These are phyloP conservation scores for Ophion ventricosus DNA, from an alignment of 2,888 invertebrate species.

Conservation along the genomic window DNA sequence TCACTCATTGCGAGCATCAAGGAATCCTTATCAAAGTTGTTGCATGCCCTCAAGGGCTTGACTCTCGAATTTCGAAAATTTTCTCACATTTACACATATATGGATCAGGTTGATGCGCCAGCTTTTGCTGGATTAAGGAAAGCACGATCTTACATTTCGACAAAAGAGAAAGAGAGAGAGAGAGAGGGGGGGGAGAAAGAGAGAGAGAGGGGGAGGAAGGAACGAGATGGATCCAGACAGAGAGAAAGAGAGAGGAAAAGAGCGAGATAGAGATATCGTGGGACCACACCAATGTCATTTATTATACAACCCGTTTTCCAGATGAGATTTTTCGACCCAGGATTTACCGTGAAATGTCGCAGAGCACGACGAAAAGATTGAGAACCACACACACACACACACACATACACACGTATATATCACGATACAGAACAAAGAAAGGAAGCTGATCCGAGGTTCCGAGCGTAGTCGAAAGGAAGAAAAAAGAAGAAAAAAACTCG, in stretches of 20 bases:
- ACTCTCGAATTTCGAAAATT: no score
- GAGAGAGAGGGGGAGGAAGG: neutral
- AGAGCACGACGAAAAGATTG: conserved; percentile 35
- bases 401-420: neutral
- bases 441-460: conserved; percentile 20
- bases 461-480: neutral
- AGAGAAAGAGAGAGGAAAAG: neutral
- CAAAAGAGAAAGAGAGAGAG: conserved; percentile 1
- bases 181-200: neutral
- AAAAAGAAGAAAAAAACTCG: neutral
- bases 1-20: no score
- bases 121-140: neutral
- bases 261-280: conserved; percentile 2
- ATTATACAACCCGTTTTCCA: conserved; percentile 13
- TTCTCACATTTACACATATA: no score
- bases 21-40: no score
- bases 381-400: conserved; percentile 1
- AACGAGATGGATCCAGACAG: neutral
- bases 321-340: conserved; percentile 36
- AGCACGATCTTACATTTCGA: neutral
- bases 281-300: conserved; percentile 9
- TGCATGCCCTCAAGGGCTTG: no score
- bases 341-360: conserved; percentile 35
- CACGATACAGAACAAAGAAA: conserved; percentile 3
- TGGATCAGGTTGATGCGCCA: no score